phyloP scores from a whole-genome alignment of 1,140 invertebrate species.

The Drosophila auraria region DNA sequence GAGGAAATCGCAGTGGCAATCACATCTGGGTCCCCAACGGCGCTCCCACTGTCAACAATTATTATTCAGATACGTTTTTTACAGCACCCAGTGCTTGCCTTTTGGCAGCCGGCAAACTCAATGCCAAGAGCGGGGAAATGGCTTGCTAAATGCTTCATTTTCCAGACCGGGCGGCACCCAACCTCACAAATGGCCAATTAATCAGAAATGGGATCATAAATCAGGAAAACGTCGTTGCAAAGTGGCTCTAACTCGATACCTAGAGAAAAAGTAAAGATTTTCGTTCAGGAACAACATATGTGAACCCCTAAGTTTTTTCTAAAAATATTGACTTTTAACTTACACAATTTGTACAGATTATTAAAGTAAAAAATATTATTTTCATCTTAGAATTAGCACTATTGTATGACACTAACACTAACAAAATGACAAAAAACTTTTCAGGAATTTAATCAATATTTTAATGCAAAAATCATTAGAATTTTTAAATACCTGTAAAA shows the following conservation, averaged over 20 bases:
- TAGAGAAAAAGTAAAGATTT: background rate
- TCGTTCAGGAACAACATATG: background rate
- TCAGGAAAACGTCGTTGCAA: constrained; percentile 48
- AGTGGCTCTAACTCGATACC: constrained; percentile 2
- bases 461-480: background rate
- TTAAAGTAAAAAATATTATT: background rate
- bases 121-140: constrained; percentile 21
- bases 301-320: background rate
- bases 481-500: no score
- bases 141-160: constrained; percentile 29
- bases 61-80: constrained; percentile 74
- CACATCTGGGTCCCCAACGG: constrained; percentile 43
- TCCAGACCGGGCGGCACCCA: background rate
- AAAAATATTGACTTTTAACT: background rate
- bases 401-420: no score
- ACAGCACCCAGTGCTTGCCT: constrained; percentile 16
- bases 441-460: no score
- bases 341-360: background rate
- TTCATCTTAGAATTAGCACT: no score
- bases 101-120: constrained; percentile 42
- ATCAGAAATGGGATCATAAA: constrained; percentile 67
- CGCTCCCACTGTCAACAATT: constrained; percentile 68
- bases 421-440: no score
- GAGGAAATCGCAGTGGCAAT: constrained; percentile 28
- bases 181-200: constrained; percentile 53